These are phyloP conservation scores for Neolamprologus devosi DNA, from an alignment of 2,113 vertebrate genomes.

Conservation along the genomic window DNA sequence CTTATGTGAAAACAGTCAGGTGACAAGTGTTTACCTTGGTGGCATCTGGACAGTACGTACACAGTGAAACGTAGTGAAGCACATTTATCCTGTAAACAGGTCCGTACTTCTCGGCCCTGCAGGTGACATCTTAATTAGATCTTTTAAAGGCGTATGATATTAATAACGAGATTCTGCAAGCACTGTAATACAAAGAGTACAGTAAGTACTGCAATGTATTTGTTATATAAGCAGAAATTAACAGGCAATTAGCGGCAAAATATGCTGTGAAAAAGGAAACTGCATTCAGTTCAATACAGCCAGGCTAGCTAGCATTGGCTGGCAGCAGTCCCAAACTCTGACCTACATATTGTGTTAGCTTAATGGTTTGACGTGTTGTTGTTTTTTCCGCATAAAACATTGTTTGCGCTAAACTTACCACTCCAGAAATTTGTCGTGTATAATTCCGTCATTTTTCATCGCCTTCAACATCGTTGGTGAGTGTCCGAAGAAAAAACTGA, in stretches of 20 bases:
- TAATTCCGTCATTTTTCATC: neutral
- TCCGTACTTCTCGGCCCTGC: constrained; percentile 52
- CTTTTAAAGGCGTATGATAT: neutral
- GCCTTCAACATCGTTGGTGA: fast-evolving
- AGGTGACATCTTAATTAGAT: neutral
- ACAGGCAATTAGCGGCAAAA: neutral
- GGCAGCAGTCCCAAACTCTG: neutral
- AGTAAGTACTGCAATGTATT: fast-evolving
- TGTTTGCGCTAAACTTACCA: constrained; percentile 22
- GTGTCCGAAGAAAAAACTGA: constrained; percentile 61
- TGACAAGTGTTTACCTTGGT: constrained; percentile 45
- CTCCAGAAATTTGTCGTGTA: constrained; percentile 24
- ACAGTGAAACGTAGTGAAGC: constrained; percentile 20
- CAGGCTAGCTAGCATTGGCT: neutral
- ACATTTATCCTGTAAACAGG: constrained; percentile 46
- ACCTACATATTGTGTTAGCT: neutral
- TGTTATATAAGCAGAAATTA: fast-evolving
- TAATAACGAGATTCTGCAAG: fast-evolving
- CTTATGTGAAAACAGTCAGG: fast-evolving
- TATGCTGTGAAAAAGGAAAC: neutral
- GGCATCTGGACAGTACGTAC: constrained; percentile 52
- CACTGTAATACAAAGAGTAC: neutral
- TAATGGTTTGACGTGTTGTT: neutral
- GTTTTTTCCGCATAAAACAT: neutral
- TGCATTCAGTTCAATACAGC: neutral